Base-by-base conservation (phyloP, 2,113 vertebrate species). In the Echinops telfairi region DNA sequence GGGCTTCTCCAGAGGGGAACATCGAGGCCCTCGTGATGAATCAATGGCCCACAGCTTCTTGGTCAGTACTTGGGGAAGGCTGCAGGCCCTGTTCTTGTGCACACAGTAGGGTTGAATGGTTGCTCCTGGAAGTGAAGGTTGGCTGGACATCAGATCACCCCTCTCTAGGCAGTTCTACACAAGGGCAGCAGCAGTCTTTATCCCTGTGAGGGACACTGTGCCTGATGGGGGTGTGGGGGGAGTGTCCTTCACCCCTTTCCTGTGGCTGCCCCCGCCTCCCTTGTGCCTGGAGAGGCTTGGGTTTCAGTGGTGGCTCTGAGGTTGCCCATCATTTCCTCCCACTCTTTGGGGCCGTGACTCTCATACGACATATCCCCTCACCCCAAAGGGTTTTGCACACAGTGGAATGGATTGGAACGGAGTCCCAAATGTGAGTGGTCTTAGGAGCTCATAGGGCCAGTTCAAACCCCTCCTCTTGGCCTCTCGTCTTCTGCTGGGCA, bases 71-170 rank as follows among this genome's bases (percentile, higher is more conserved):
- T 0, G 3, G 25, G n/a, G 43, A 47, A 47, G 71, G 81, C 19
- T 2, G 0, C 4, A 0, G 4, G 0, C 17, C 0, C 60, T n/a
- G 29, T 17, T 57, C 76, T 75, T 0, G 0, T 12, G 81, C 23
- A 31, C 57, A 23, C 2, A 19, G 53, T 9, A 78, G 89, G 77
- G 15, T 83, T 19, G 8, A 19, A 7, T 33, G 29, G 4, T 2
- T 23, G 70, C 27, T 7, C 0, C 4, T 11, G 2, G 14, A 70
- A 11, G 38, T 8, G 38, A 12, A 27, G 22, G 16, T 23, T 36
- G n/a, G 0, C 0, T 43, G 9, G 12, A 14, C 60, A 1, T 6
- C 22, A 31, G 19, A 23, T 16, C 38, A 5, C 31, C 11, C 0
- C 43, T 23, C 82, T 64, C 60, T 14, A 3, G 22, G 33, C 17